Percentiles rank a stretch among this genome's conserved stretches.
These are phyloP conservation scores for Gymnothorax reevesii DNA, from an alignment of 2,797 vertebrate genomes.

Conservation along the genomic window DNA sequence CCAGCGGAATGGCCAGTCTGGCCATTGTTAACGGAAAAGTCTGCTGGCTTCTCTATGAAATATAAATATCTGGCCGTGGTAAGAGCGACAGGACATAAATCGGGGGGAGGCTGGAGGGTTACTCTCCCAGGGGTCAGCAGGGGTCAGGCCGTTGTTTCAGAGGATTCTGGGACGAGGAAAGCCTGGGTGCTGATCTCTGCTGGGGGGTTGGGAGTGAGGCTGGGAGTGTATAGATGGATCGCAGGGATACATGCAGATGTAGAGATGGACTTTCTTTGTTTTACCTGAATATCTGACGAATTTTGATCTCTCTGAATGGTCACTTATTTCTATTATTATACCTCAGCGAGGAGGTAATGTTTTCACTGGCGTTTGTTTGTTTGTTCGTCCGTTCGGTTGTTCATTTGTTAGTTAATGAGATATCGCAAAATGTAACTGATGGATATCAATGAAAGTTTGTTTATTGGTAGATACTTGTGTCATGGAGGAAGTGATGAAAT, in stretches of 20 bases:
- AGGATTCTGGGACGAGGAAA: conserved; percentile 68
- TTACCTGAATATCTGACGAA: neutral
- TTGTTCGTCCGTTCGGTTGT: too few relatives aligned
- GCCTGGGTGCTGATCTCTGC: conserved; percentile 52
- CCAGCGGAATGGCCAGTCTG: conserved; percentile 64
- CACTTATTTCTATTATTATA: neutral
- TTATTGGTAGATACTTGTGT: too few relatives aligned
- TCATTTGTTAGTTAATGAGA: too few relatives aligned
- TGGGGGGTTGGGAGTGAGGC: conserved; percentile 43
- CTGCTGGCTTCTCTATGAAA: conserved; percentile 81
- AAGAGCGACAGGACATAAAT: conserved; percentile 96
- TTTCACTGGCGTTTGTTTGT: too few relatives aligned
- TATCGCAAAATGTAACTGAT: too few relatives aligned
- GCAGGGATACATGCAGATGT: conserved; percentile 44
- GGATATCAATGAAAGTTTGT: too few relatives aligned
- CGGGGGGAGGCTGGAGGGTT: conserved; percentile 84
- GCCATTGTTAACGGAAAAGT: conserved; percentile 82
- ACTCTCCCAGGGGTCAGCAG: conserved; percentile 79
- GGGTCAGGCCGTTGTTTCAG: conserved; percentile 77
- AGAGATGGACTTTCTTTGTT: conserved; percentile 14
- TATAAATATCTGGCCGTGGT: conserved; percentile 87
- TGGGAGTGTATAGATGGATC: conserved; percentile 50
- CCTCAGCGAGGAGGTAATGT: too few relatives aligned
- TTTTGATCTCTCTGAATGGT: neutral
- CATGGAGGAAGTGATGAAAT: too few relatives aligned